A percentile compares a stretch with the other conserved stretches of the same genome.
Conservation (phyloP, 1,140 invertebrate genomes). For the Drosophila subobscura region DNA sequence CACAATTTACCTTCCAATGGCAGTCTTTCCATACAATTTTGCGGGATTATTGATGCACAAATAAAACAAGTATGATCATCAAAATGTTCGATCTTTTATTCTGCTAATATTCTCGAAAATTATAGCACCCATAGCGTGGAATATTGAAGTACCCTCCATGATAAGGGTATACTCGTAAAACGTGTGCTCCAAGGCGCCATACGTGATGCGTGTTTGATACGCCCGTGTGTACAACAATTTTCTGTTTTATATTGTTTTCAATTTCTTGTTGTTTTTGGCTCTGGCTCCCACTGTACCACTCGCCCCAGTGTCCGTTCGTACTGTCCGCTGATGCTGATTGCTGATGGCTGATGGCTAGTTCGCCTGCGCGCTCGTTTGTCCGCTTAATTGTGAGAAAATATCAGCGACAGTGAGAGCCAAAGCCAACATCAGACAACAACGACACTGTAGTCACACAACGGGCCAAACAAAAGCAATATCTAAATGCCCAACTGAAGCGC, state of each 20-base stretch:
- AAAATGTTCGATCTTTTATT: neutral
- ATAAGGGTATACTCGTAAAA: neutral
- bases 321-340: slow-evolving; percentile 39
- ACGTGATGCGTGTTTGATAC: slow-evolving; percentile 40
- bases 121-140: no score
- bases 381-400: slow-evolving; percentile 76
- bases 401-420: slow-evolving; percentile 39
- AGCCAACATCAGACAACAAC: slow-evolving; percentile 22
- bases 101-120: no score
- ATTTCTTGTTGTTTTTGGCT: neutral
- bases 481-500: slow-evolving; percentile 28
- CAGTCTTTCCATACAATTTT: no score
- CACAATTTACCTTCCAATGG: no score
- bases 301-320: slow-evolving; percentile 12
- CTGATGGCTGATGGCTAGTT: slow-evolving; percentile 60
- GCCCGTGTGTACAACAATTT: slow-evolving; percentile 45
- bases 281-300: slow-evolving; percentile 5
- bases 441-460: neutral
- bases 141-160: no score
- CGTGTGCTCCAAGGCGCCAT: slow-evolving; percentile 29
- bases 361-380: slow-evolving; percentile 63
- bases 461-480: slow-evolving; percentile 23
- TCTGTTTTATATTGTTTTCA: neutral
- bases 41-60: neutral
- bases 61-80: slow-evolving; percentile 15